Evolutionary conservation across 2,888 invertebrate genomes (phyloP).

Genomic region (Bombyx huttoni): DNA sequence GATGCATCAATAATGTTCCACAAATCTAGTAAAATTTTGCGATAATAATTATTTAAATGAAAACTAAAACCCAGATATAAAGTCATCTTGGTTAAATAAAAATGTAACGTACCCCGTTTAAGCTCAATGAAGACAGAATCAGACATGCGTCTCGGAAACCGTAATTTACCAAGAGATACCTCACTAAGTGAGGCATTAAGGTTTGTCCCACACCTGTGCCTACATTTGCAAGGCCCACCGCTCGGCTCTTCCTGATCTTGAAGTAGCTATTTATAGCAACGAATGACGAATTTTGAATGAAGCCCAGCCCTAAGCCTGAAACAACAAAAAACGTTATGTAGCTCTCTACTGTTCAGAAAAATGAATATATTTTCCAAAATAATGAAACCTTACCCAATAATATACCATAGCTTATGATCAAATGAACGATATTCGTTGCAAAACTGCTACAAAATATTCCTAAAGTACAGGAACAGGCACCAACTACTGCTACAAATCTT

Average conservation of each 20-base stretch:
- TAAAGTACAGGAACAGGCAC: slow-evolving; percentile 43
- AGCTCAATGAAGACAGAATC: slow-evolving; percentile 74
- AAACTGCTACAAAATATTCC: slow-evolving; percentile 63
- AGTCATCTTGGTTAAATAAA: background rate
- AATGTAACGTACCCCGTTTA: slow-evolving; percentile 72
- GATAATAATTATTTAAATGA: background rate
- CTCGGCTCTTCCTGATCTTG: slow-evolving; percentile 75
- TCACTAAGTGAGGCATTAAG: slow-evolving; percentile 80
- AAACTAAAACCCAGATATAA: background rate
- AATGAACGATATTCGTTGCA: slow-evolving; percentile 52
- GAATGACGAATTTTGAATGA: slow-evolving; percentile 80
- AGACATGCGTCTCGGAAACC: slow-evolving; percentile 76
- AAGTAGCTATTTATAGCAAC: slow-evolving; percentile 82
- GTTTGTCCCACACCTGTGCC: slow-evolving; percentile 84
- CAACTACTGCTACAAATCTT: slow-evolving; percentile 52
- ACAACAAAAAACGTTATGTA: slow-evolving; percentile 9
- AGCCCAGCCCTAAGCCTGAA: slow-evolving; percentile 77
- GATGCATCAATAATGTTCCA: slow-evolving; percentile 72
- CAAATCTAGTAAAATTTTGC: slow-evolving; percentile 47
- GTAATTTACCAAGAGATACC: slow-evolving; percentile 75
- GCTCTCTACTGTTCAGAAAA: background rate
- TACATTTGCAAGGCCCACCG: slow-evolving; percentile 82
- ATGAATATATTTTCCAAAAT: slow-evolving; percentile 2
- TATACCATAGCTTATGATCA: slow-evolving; percentile 56
- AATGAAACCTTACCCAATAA: slow-evolving; percentile 48